phyloP scores from a whole-genome alignment of 2,113 vertebrate genomes.

The Paradoxurus hermaphroditus region DNA sequence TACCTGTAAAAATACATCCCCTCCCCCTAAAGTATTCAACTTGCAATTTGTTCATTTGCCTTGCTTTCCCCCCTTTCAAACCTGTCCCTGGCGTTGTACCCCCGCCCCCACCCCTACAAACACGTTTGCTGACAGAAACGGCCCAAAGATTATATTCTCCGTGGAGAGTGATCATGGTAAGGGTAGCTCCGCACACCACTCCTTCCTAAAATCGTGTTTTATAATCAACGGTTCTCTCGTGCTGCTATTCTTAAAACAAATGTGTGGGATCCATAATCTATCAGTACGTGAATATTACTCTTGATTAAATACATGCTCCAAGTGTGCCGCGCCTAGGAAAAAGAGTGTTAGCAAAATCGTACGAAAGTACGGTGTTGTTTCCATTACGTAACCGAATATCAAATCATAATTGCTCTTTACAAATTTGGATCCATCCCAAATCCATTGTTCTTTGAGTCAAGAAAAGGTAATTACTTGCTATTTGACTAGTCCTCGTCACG shows the following conservation, averaged over 20 bases:
- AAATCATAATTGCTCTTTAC: slow-evolving; percentile 73
- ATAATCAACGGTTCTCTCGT: slow-evolving; percentile 73
- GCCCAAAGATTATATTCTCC: slow-evolving; percentile 73
- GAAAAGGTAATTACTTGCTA: slow-evolving; percentile 82
- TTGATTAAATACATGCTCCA: slow-evolving; percentile 72
- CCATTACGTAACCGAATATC: slow-evolving; percentile 51
- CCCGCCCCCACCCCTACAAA: not conserved
- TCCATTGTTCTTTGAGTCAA: slow-evolving; percentile 83
- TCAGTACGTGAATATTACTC: slow-evolving; percentile 80
- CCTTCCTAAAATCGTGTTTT: slow-evolving; percentile 65
- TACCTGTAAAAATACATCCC: slow-evolving; percentile 73
- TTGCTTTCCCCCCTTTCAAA: slow-evolving; percentile 65
- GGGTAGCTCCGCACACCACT: not conserved
- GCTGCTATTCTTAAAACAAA: slow-evolving; percentile 72
- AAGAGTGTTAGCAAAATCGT: not conserved
- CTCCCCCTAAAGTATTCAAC: slow-evolving; percentile 75
- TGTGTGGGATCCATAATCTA: slow-evolving; percentile 57
- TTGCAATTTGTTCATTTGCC: slow-evolving; percentile 68
- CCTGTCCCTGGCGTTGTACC: not conserved
- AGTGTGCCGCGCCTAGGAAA: slow-evolving; percentile 49
- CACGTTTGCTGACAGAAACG: slow-evolving; percentile 66
- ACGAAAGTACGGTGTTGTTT: not conserved
- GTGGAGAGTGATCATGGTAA: not conserved
- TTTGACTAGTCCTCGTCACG: slow-evolving; percentile 77
- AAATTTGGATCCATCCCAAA: slow-evolving; percentile 79